These are phyloP conservation scores for Idaea biselata DNA, from an alignment of 2,888 invertebrate genomes.

Conservation along the genomic window DNA sequence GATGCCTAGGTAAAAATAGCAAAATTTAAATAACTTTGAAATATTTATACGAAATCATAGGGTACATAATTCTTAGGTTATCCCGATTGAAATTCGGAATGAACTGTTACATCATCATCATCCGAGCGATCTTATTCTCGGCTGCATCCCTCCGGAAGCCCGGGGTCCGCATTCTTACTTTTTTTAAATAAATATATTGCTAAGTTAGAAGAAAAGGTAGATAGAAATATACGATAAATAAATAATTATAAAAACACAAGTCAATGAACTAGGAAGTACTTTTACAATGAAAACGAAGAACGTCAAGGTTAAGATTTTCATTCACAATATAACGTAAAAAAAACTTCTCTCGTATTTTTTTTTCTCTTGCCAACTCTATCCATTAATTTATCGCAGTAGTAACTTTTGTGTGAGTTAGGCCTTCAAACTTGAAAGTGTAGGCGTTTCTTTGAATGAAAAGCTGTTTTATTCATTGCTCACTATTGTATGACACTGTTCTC, in stretches of 20 bases:
- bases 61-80: background rate
- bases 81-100: no score
- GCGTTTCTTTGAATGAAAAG: constrained; percentile 28
- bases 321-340: background rate
- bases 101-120: no score
- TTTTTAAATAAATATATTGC: background rate
- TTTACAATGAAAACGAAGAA: background rate
- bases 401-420: background rate
- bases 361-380: background rate
- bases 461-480: constrained; percentile 22
- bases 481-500: constrained; percentile 25
- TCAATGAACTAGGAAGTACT: background rate
- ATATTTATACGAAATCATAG: background rate
- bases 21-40: no score
- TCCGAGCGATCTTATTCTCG: no score
- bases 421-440: constrained; percentile 25
- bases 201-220: background rate
- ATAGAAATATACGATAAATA: background rate
- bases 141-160: no score
- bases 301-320: background rate
- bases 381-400: constrained; percentile 2
- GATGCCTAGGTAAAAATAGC: no score
- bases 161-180: no score
- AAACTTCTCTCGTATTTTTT: background rate
- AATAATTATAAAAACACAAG: background rate